Evolutionary conservation across 2,113 vertebrate species (phyloP).

Genomic region (Chloropsis hardwickii): DNA sequence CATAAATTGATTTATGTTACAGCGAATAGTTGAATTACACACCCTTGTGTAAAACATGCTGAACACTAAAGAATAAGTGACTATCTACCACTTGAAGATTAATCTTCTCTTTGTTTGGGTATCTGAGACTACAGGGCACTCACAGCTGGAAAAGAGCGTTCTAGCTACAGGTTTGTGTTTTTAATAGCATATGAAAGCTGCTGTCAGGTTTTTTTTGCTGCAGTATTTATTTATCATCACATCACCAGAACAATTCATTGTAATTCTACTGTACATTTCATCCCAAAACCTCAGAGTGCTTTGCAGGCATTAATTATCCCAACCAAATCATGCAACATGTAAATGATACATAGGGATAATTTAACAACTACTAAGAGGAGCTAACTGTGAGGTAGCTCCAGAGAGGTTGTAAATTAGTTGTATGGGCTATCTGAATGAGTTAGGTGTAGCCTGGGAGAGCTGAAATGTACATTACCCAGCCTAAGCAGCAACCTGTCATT

Average conservation of each 20-base stretch:
- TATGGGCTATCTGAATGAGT: not conserved
- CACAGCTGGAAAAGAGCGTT: constrained; percentile 21
- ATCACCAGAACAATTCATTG: not conserved
- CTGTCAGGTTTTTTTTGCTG: not conserved
- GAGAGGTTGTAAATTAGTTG: not conserved
- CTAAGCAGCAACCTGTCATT: not conserved
- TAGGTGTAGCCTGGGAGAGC: not conserved
- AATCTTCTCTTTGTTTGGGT: constrained; percentile 37
- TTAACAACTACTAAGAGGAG: constrained; percentile 6
- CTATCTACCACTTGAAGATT: constrained; percentile 33
- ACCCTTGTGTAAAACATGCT: constrained; percentile 37
- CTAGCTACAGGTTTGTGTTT: constrained; percentile 23
- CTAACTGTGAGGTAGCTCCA: not conserved
- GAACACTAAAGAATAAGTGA: constrained; percentile 27
- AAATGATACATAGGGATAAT: not conserved
- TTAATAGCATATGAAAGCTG: constrained; percentile 2
- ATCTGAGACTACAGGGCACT: constrained; percentile 1
- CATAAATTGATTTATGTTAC: constrained; percentile 29
- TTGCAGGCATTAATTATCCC: constrained; percentile 19
- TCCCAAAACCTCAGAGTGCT: not conserved
- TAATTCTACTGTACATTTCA: constrained; percentile 12
- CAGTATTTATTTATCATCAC: constrained; percentile 15
- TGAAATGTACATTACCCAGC: not conserved
- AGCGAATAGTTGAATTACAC: constrained; percentile 15
- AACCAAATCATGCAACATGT: not conserved